These are phyloP conservation scores for Meloidogyne chitwoodi DNA, from an alignment of 1,140 invertebrate genomes.

Conservation along the genomic window DNA sequence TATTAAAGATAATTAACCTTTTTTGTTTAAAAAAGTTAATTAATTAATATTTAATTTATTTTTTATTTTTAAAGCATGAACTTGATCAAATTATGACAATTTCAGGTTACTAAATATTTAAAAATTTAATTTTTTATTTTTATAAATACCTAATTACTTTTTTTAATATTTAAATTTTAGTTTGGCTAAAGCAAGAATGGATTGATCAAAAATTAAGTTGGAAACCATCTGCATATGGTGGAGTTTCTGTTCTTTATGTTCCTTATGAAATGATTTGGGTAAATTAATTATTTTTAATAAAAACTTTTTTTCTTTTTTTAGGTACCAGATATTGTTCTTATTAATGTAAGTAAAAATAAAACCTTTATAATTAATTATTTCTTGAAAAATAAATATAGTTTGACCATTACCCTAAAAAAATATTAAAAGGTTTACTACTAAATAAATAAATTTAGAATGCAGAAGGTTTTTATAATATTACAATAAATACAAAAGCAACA, in stretches of 20 bases:
- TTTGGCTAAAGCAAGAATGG: slow-evolving; percentile 89
- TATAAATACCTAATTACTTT: too few relatives aligned
- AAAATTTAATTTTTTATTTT: too few relatives aligned
- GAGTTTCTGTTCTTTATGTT: slow-evolving; percentile 43
- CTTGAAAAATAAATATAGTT: too few relatives aligned
- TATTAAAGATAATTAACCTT: too few relatives aligned
- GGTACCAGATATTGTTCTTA: slow-evolving; percentile 34
- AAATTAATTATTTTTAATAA: slow-evolving; percentile 30
- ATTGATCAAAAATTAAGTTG: slow-evolving; percentile 92
- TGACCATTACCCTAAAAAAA: too few relatives aligned
- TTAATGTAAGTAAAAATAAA: slow-evolving; percentile 18
- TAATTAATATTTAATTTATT: too few relatives aligned
- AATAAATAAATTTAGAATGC: too few relatives aligned
- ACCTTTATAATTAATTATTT: background rate
- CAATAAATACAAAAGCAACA: slow-evolving; percentile 64
- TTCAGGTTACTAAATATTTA: background rate
- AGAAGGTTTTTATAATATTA: slow-evolving; percentile 65
- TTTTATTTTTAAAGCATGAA: slow-evolving; percentile 68
- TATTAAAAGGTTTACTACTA: too few relatives aligned
- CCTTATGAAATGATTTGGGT: slow-evolving; percentile 67
- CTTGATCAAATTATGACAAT: slow-evolving; percentile 80
- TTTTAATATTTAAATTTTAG: slow-evolving; percentile 52
- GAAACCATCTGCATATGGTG: slow-evolving; percentile 66
- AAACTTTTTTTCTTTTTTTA: background rate
- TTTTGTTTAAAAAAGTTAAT: too few relatives aligned